A percentile compares a stretch with the other conserved stretches of the same genome.
These are phyloP conservation scores for Heliconius melpomene DNA, from an alignment of 1,140 invertebrate species.

Conservation along the genomic window DNA sequence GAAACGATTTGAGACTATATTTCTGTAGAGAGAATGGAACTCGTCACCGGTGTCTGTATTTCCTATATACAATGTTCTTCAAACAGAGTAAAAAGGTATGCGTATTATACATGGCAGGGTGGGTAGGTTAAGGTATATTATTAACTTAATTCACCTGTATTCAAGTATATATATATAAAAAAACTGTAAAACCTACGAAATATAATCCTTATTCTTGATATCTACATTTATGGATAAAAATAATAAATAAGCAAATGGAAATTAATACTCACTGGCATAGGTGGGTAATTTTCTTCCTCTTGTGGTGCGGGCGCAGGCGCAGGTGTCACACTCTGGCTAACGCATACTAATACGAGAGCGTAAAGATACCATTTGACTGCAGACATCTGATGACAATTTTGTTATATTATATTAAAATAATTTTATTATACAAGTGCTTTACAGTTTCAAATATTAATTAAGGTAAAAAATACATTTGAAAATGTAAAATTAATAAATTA, in stretches of 20 bases:
- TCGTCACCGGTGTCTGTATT: no score
- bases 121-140: no score
- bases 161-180: not conserved
- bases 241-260: not conserved
- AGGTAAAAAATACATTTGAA: no score
- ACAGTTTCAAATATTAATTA: no score
- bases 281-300: slow-evolving; percentile 66
- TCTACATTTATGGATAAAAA: not conserved
- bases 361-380: slow-evolving; percentile 60
- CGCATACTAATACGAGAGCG: slow-evolving; percentile 57
- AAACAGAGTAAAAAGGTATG: no score
- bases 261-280: slow-evolving; percentile 73
- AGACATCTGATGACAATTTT: slow-evolving; percentile 54
- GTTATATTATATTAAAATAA: not conserved
- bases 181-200: not conserved
- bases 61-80: no score
- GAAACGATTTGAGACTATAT: no score
- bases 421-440: no score
- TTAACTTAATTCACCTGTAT: not conserved
- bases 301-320: slow-evolving; percentile 59
- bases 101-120: no score
- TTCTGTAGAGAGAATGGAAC: no score
- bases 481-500: no score
- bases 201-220: not conserved
- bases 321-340: slow-evolving; percentile 50